Evolutionary conservation across 2,113 vertebrate genomes (phyloP), one percentile per base, ranked within the genome.

Genomic region (Notechis scutatus): DNA sequence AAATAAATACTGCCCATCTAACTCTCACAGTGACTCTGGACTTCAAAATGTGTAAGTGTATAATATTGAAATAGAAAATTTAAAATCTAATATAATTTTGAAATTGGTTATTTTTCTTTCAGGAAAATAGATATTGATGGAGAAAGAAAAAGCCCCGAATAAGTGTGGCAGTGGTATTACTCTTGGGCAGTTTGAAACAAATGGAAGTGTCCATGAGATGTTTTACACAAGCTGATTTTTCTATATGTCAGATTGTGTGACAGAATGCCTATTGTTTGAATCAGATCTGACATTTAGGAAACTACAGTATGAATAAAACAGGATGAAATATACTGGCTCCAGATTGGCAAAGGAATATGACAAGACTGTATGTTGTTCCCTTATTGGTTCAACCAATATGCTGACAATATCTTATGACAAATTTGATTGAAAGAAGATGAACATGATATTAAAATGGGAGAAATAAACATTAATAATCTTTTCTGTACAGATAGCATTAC

Each of bases 241-340:
- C 14, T 69, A n/a, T 15, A 69, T 69, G 29, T 69, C 64, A 69
- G 12, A n/a, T 69, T 69, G 64, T 69, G 64, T 34, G 64, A 69
- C 4, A 5, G 64, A n/a, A 85, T 39, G 42, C 55, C 42, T 90
- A 85, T 14, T 92, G 55, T n/a, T 90, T 90, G 88, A 90, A 85
- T 90, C 69, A 90, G 69, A 92, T 56, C 61, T 45, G 59, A 81
- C 91, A 89, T 88, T 92, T 74, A 39, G 55, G 57, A 92, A 85
- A 59, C 89, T 69, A 69, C 29, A 69, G 29, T n/a, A 69, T 34
- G 64, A 69, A n/a, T 29, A 69, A 8, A 69, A 34, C 64, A 69
- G 11, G 29, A 4, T n/a, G 61, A 69, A n/a, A 69, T n/a, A 69
- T 3, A 64, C 26, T 64, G 61, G 26, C 10, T 26, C 61, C 61